These are phyloP conservation scores for Numenius arquata DNA, from an alignment of 2,113 vertebrate genomes.

Conservation along the genomic window DNA sequence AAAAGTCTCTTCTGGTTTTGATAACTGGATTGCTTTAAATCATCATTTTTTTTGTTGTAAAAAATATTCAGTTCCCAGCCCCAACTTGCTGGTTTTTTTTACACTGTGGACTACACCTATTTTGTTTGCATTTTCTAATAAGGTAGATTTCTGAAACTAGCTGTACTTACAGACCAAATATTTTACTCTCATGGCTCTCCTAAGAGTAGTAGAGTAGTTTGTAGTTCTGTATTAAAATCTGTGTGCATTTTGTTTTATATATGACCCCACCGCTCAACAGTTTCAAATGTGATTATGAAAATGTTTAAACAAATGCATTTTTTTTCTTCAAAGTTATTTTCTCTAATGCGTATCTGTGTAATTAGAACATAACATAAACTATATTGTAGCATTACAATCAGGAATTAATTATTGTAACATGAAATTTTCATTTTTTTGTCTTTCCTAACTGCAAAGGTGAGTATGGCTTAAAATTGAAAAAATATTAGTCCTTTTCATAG, in stretches of 20 bases:
- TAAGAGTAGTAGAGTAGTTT: not conserved
- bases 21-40: not conserved
- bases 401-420: slow-evolving; percentile 66
- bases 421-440: slow-evolving; percentile 48
- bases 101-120: not conserved
- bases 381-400: slow-evolving; percentile 37
- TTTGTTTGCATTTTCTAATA: not conserved
- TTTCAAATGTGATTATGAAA: slow-evolving; percentile 63
- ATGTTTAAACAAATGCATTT: slow-evolving; percentile 53
- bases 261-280: slow-evolving; percentile 7
- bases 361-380: slow-evolving; percentile 47
- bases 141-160: not conserved
- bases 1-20: not conserved
- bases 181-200: not conserved
- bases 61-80: not conserved
- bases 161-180: not conserved
- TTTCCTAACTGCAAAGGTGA: slow-evolving; percentile 55
- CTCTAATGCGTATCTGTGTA: slow-evolving; percentile 22
- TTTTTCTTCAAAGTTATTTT: slow-evolving; percentile 67
- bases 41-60: not conserved
- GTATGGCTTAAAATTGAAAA: slow-evolving; percentile 46
- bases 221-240: not conserved
- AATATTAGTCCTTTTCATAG: slow-evolving; percentile 52
- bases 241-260: not conserved
- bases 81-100: not conserved